phyloP scores from a whole-genome alignment of 2,888 invertebrate genomes.

The Drosophila quinaria region DNA sequence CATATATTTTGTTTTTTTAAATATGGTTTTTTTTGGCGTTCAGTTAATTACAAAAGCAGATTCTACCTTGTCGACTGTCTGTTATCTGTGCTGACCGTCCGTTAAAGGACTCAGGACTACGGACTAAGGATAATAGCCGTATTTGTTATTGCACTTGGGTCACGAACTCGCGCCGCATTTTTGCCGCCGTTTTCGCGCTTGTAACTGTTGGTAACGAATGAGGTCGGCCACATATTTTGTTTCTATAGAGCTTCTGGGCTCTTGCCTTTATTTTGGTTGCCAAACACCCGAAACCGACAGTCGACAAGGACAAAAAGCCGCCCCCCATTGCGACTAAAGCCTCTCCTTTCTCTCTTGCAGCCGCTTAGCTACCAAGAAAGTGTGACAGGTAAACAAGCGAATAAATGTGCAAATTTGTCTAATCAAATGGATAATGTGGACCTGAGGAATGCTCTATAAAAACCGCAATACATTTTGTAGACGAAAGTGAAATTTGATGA shows the following conservation, averaged over 20 bases:
- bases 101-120: conserved; percentile 11
- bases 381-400: conserved; percentile 39
- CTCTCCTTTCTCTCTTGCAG: background rate
- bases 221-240: conserved; percentile 73
- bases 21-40: conserved; percentile 1
- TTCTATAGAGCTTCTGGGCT: conserved; percentile 72
- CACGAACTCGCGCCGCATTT: conserved; percentile 31
- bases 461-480: background rate
- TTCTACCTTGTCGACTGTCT: background rate
- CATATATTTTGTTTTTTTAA: background rate
- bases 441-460: conserved; percentile 32
- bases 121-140: conserved; percentile 10
- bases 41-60: conserved; percentile 16
- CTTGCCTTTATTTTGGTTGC: conserved; percentile 61
- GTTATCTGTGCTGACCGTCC: conserved; percentile 11
- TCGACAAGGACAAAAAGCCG: conserved; percentile 64
- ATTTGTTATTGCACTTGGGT: conserved; percentile 48
- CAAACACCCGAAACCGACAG: conserved; percentile 70
- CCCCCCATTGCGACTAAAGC: background rate
- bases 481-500: background rate
- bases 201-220: conserved; percentile 81
- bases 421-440: conserved; percentile 2
- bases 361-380: background rate
- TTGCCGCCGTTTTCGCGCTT: conserved; percentile 62
- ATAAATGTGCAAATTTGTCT: conserved; percentile 54